Evolutionary conservation across 2,113 vertebrate species (phyloP).

Genomic region (Toxostoma redivivum): DNA sequence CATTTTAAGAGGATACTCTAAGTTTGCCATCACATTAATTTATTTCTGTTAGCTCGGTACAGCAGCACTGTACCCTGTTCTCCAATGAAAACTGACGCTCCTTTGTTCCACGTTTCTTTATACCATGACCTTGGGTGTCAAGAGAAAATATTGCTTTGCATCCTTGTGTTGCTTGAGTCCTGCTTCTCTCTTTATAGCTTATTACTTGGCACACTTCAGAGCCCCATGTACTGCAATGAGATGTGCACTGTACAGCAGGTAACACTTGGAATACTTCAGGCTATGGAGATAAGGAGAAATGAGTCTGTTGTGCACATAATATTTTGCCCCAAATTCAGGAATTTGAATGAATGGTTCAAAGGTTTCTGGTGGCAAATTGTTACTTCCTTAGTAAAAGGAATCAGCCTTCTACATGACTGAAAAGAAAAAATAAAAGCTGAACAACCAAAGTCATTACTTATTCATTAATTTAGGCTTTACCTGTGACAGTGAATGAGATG

Average conservation of each 20-base stretch:
- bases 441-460: neutral
- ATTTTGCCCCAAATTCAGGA: constrained; percentile 8
- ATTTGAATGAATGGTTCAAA: constrained; percentile 3
- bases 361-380: neutral
- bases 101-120: constrained; percentile 40
- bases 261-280: neutral
- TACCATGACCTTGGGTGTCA: constrained; percentile 71
- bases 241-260: constrained; percentile 17
- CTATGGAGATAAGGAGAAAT: constrained; percentile 12
- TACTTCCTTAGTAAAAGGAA: neutral
- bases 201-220: constrained; percentile 58
- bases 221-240: neutral
- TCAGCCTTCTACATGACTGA: neutral
- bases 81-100: constrained; percentile 65
- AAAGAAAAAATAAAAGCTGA: neutral
- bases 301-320: neutral
- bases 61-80: constrained; percentile 8
- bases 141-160: constrained; percentile 70
- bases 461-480: neutral
- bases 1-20: constrained; percentile 47
- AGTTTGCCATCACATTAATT: constrained; percentile 56
- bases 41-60: constrained; percentile 61
- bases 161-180: constrained; percentile 59
- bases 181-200: constrained; percentile 61
- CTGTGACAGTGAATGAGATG: neutral